Conservation (phyloP, 2,113 vertebrate species). For the Orycteropus afer region DNA sequence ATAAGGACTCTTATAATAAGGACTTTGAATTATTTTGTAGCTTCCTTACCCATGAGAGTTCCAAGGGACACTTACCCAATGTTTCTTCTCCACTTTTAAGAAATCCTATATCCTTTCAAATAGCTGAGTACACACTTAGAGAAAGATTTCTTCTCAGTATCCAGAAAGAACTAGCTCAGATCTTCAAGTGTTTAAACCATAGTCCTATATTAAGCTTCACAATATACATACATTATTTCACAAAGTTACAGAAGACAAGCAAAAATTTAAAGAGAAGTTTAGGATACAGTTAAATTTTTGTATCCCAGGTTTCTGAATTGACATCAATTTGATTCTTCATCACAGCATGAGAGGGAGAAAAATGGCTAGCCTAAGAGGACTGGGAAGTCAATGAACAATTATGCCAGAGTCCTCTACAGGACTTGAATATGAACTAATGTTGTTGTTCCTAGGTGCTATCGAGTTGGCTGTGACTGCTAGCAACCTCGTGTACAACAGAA, state of each 20-base stretch:
- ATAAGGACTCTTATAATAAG: neutral
- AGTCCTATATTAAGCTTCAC: neutral
- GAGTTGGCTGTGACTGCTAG: too few species aligned
- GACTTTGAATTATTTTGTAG: neutral
- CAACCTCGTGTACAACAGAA: too few species aligned
- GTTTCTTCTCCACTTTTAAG: neutral
- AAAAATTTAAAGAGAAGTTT: neutral
- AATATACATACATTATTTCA: neutral
- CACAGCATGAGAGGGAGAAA: neutral
- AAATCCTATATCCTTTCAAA: neutral
- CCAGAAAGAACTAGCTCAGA: neutral
- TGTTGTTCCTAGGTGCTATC: too few species aligned
- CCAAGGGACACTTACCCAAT: neutral
- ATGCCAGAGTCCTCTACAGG: neutral
- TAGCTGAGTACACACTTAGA: neutral
- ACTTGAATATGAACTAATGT: too few species aligned
- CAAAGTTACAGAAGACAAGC: neutral
- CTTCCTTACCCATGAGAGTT: neutral
- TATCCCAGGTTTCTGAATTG: neutral
- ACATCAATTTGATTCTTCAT: neutral
- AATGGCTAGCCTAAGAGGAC: neutral
- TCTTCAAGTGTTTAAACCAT: neutral
- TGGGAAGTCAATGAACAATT: neutral
- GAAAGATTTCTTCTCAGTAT: neutral
- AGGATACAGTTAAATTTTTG: neutral